Evolutionary conservation across 2,888 invertebrate genomes (phyloP), one percentile per base, ranked within the genome.

Genomic region (Amiota communis): DNA sequence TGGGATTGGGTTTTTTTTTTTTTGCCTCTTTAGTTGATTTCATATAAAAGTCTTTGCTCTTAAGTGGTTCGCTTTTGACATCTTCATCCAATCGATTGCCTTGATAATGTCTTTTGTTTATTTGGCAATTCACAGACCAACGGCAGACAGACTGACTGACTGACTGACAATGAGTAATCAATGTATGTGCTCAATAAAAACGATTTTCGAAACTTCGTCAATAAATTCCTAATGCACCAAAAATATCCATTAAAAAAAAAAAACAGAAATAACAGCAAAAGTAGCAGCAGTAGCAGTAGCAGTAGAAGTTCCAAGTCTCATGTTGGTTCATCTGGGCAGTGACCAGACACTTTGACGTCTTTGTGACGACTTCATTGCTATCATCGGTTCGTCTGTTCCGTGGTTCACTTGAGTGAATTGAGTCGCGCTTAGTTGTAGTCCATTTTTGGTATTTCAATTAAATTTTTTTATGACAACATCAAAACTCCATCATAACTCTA

Each of bases 381-480:
- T 68, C 79, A 77, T 73, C 74, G 77, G 71, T 48, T 36, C 36
- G 36, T 36, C 36, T 6, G 36, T 6, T 77, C 74, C 74, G 72
- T 77, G 74, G 79, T 80, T 75, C 77, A 80, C 76, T 59, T 20
- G 9, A 8, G 17, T 56, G 67, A 70, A 23, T 49, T 46, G 20
- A 23, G 23, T 23, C n/a, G 59, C 71, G 59, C 71, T 70, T 69
- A 63, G 72, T 72, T n/a, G 59, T 80, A 81, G 81, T 68, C 87
- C 87, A 85, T 87, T 87, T 87, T 87, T 86, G 87, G 87, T 86
- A 87, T 87, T 87, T 87, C 87, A 87, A 87, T 87, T 87, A 87
- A 87, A 87, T 87, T 87, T 87, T 85, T 87, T 87, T 86, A 86
- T 87, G 84, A 84, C 85, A 87, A 85, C 85, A 86, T 87, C 85